Conservation (phyloP, 1,140 invertebrate genomes). For the Calliphora vicina region DNA sequence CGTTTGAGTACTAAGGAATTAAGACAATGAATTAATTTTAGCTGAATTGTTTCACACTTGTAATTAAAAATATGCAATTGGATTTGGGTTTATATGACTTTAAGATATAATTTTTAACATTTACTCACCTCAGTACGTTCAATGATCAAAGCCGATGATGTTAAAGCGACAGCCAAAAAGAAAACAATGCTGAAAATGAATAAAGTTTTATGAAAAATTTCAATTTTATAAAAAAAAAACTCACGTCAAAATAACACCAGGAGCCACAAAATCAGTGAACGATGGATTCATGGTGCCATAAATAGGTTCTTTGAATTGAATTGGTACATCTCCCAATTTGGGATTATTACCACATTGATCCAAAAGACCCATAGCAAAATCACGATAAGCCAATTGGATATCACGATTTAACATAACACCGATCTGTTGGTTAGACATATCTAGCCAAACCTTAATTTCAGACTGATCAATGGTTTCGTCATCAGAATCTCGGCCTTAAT, state of each 20-base stretch:
- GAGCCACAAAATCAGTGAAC: conserved; percentile 95
- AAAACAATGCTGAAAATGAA: conserved; percentile 84
- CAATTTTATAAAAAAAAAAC: conserved; percentile 49
- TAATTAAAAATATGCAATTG: no score
- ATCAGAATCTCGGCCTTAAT: conserved; percentile 70
- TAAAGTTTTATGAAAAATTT: neutral
- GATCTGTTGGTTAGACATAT: conserved; percentile 95
- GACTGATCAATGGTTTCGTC: conserved; percentile 83
- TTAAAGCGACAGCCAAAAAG: conserved; percentile 92
- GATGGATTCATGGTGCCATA: conserved; percentile 87
- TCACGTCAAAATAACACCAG: conserved; percentile 92
- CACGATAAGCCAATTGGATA: conserved; percentile 80
- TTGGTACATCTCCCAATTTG: conserved; percentile 82
- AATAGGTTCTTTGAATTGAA: conserved; percentile 83
- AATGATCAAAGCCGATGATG: conserved; percentile 89
- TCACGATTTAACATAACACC: conserved; percentile 82
- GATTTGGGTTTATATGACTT: no score
- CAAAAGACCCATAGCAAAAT: conserved; percentile 78
- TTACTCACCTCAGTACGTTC: conserved; percentile 75
- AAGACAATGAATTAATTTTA: no score
- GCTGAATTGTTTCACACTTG: no score
- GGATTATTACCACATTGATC: conserved; percentile 77
- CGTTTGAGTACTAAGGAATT: no score
- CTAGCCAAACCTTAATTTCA: conserved; percentile 83
- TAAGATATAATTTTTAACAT: no score